Base-by-base conservation (phyloP, 2,888 invertebrate species). In the Drosophila mimetica region DNA sequence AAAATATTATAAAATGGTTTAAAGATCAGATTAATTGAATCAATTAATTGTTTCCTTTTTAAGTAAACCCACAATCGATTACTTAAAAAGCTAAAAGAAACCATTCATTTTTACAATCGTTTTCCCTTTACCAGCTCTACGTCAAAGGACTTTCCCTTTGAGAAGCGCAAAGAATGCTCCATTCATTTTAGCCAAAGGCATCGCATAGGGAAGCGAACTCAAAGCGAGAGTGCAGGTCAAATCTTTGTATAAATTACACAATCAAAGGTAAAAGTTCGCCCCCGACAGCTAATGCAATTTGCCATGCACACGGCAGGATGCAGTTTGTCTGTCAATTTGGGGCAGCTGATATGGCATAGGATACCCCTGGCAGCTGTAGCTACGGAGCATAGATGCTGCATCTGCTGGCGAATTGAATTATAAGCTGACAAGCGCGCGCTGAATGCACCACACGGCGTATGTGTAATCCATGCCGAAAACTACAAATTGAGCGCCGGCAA, bases 221-320 rank as follows among this genome's bases (percentile, higher is more conserved):
- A 71, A 71, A 63, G 53, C 41, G 47, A 34, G 42, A 34, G 42
- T 55, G 50, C 53, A 64, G 52, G 74, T 65, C 59, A 54, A 60
- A 66, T 64, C 65, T 47, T 47, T 65, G 53, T 65, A 53, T 48
- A 61, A 42, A 59, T 37, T 46, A 66, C 39, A 54, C 61, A 67
- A 55, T 52, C 47, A 75, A 42, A 57, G 64, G 44, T n/a, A 37
- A 55, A 64, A 61, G 63, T 36, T 34, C 20, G 25, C 39, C 41
- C 44, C 18, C 47, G 66, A 74, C 74, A 76, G 81, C 77, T 82
- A 82, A 84, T 86, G 80, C 77, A 82, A 82, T 82, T 86, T 79
- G 78, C 76, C 57, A 48, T 61, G 50, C 65, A 59, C 70, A 70
- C 63, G 47, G 14, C 20, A 20, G 22, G 41, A 16, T 58, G 57